Evolutionary conservation across 2,797 vertebrate species (phyloP).

Genomic region (Acipenser transmontanus): DNA sequence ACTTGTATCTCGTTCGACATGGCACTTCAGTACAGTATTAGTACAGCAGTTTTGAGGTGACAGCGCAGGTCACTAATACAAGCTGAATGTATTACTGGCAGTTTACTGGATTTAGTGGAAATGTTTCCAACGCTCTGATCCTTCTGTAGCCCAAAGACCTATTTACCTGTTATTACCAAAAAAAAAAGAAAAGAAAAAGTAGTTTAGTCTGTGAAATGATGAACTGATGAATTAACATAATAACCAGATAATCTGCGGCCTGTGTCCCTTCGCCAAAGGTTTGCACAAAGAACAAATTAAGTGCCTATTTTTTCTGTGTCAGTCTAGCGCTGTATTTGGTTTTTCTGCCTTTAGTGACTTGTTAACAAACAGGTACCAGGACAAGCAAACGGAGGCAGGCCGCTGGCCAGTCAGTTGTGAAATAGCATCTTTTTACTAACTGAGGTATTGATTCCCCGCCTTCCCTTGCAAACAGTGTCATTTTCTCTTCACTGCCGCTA

Average conservation of each 20-base stretch:
- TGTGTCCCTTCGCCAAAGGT: conserved; percentile 52
- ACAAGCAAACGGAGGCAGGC: conserved; percentile 50
- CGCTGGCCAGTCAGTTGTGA: conserved; percentile 89
- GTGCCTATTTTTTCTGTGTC: conserved; percentile 63
- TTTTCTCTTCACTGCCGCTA: conserved; percentile 65
- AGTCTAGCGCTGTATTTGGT: conserved; percentile 65
- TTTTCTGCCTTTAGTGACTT: conserved; percentile 72
- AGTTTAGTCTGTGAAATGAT: conserved; percentile 29
- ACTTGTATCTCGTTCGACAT: background rate
- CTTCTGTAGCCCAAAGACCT: conserved; percentile 13
- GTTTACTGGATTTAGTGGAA: background rate
- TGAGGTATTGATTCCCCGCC: conserved; percentile 80
- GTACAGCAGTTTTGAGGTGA: background rate
- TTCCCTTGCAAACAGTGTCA: conserved; percentile 53
- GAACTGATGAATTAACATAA: conserved; percentile 46
- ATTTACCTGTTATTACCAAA: background rate
- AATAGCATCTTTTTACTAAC: conserved; percentile 94
- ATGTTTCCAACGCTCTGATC: conserved; percentile 18
- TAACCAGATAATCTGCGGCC: conserved; percentile 53
- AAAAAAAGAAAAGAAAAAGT: conserved; percentile 8
- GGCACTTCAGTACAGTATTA: background rate
- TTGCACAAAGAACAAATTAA: conserved; percentile 63
- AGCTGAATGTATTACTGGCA: background rate
- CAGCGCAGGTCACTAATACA: background rate
- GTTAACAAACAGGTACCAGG: conserved; percentile 78